Evolutionary conservation across 2,113 vertebrate species (phyloP).

Genomic region (Uria lomvia): DNA sequence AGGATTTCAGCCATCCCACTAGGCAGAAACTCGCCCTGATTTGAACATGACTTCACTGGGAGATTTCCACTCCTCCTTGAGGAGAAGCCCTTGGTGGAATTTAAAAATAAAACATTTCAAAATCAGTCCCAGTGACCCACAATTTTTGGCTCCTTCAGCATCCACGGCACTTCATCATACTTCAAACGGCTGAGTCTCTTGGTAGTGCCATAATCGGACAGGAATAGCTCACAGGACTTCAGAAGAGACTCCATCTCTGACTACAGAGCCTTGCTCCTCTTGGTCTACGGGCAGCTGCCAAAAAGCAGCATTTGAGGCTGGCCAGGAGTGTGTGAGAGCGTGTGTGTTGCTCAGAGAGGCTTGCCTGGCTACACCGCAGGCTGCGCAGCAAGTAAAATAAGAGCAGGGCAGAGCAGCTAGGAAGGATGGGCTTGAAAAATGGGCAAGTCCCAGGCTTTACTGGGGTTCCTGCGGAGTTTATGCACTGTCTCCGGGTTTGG

Average conservation of each 20-base stretch:
- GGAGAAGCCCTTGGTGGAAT: not conserved
- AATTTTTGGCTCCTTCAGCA: constrained; percentile 11
- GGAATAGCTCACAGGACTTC: not conserved
- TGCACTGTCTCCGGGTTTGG: not conserved
- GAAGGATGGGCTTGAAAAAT: not conserved
- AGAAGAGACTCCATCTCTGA: not conserved
- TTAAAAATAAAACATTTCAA: constrained; percentile 25
- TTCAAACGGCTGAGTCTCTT: constrained; percentile 10
- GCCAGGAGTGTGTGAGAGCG: not conserved
- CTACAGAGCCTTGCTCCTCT: not conserved
- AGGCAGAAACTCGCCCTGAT: not conserved
- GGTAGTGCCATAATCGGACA: not conserved
- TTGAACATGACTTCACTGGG: not conserved
- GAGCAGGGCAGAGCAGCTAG: not conserved
- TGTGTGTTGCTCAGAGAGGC: not conserved
- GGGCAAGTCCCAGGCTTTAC: not conserved
- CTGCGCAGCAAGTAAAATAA: not conserved
- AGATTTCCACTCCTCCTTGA: not conserved
- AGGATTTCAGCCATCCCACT: not conserved
- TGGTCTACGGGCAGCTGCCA: not conserved
- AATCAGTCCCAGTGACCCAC: not conserved
- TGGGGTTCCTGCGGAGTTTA: not conserved
- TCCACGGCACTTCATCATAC: constrained; percentile 25
- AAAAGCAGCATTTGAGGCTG: not conserved
- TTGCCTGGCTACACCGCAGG: not conserved